Percentiles rank a stretch among this genome's conserved stretches.
Evolutionary conservation across 2,888 invertebrate genomes (phyloP).

Genomic region (Cactoblastis cactorum): DNA sequence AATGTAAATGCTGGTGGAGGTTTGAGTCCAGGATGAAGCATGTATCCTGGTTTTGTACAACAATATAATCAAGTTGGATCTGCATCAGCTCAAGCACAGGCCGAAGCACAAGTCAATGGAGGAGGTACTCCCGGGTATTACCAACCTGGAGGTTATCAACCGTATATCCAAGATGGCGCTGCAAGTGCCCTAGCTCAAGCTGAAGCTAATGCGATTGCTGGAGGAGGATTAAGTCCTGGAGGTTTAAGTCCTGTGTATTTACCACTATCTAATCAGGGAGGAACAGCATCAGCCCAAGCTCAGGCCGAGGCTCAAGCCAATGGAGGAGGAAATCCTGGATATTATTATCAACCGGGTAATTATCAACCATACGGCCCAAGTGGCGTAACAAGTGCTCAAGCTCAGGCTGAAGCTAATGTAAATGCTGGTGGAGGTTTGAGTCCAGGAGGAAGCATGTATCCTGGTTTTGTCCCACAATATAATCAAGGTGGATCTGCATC

Average conservation of each 20-base stretch:
- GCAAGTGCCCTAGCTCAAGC: slow-evolving; percentile 1
- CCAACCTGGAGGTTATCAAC: not conserved
- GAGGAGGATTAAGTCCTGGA: not conserved
- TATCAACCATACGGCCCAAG: not conserved
- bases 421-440: not conserved
- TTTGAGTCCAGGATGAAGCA: not conserved
- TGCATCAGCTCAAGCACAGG: slow-evolving; percentile 1
- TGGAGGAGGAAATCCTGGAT: no score
- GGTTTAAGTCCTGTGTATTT: not conserved
- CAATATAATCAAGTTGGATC: not conserved
- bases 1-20: not conserved
- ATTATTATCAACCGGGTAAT: not conserved
- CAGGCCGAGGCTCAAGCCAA: not conserved
- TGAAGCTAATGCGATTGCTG: not conserved
- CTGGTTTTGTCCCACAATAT: not conserved
- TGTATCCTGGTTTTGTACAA: not conserved
- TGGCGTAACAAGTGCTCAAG: not conserved
- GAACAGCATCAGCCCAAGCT: not conserved
- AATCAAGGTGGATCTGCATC: not conserved
- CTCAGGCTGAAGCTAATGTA: not conserved
- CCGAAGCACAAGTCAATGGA: not conserved
- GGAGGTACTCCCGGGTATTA: not conserved
- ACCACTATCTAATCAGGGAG: not conserved
- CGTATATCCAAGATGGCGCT: not conserved
- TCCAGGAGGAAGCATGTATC: not conserved